Evolutionary conservation across 92 coral and sea anemone species (phyloP), one percentile per base, ranked within the genome.

Genomic region (Epizoanthus ramosus): DNA sequence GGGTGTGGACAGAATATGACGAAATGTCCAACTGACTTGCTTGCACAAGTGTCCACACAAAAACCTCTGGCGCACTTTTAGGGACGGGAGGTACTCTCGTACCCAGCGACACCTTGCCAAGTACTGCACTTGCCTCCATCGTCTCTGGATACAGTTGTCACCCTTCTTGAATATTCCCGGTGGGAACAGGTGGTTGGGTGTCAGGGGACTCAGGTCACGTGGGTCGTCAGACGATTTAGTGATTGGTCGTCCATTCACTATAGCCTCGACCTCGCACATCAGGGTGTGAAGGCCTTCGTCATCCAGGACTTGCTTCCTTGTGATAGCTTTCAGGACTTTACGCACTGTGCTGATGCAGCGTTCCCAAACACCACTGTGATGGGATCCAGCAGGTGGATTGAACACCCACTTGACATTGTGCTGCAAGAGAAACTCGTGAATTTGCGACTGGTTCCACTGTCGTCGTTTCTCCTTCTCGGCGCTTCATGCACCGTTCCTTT

Each of bases 41-140:
- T 41, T 3, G 0, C 47, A 41, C 47, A 41, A 41, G 47, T 8
- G 47, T 41, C 47, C 47, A 41, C 47, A 41, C 6, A 5, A 41
- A 41, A 41, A 41, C 47, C 86, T 86, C 47, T 80, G 84, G 13
- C 87, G 82, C 79, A 75, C 56, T 56, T 86, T 90, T n/a, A 81
- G 83, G 4, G 87, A 69, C 17, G 87, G 92, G 47, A 89, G 85
- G 79, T 81, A 86, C 63, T 89, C 92, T 58, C 71, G 57, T n/a
- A 69, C 61, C 92, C 92, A 89, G 3, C 92, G 71, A 35, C 61
- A 64, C 92, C 92, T 57, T 8, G 89, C 88, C 24, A 76, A 57
- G 84, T 88, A 84, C 52, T 88, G 91, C 50, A 88, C 88, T 68
- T 88, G 92, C n/a, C 86, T 81, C 92, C 92, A 88, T 79, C 89